Percentiles rank a stretch among this genome's conserved stretches.
These are phyloP conservation scores for Leontocebus nigricollis DNA, from an alignment of 2,797 vertebrate genomes.

Conservation along the genomic window DNA sequence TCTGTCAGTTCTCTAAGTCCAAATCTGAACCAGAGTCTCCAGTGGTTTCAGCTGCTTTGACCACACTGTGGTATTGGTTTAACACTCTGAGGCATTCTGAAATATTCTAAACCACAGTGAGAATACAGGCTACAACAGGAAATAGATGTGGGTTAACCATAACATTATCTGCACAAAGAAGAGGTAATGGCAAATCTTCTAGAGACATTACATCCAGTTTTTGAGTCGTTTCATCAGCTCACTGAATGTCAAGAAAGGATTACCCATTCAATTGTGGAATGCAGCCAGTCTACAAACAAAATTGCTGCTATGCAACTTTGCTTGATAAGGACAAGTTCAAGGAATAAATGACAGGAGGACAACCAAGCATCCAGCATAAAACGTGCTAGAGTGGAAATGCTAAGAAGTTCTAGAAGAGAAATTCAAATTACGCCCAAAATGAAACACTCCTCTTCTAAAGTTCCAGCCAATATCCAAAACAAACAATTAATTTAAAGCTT, in stretches of 20 bases:
- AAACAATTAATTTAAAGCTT: background rate
- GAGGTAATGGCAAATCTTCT: slow-evolving; percentile 53
- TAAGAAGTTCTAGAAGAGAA: background rate
- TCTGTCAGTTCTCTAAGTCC: slow-evolving; percentile 44
- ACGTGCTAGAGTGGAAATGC: background rate
- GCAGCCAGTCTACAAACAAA: slow-evolving; percentile 58
- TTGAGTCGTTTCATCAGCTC: slow-evolving; percentile 50
- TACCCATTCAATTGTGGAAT: slow-evolving; percentile 59
- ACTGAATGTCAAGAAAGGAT: slow-evolving; percentile 61
- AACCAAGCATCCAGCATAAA: slow-evolving; percentile 18
- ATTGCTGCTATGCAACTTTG: slow-evolving; percentile 37
- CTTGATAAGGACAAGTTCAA: slow-evolving; percentile 54
- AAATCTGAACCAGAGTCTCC: slow-evolving; percentile 82
- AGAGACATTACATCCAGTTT: slow-evolving; percentile 34
- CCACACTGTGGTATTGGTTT: slow-evolving; percentile 87
- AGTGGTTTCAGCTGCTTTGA: slow-evolving; percentile 83
- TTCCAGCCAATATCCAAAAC: slow-evolving; percentile 12
- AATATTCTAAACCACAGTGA: slow-evolving; percentile 87
- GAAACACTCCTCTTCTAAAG: slow-evolving; percentile 20
- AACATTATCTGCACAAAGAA: slow-evolving; percentile 66
- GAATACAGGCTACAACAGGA: slow-evolving; percentile 87
- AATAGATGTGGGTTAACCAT: slow-evolving; percentile 87
- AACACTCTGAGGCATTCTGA: slow-evolving; percentile 88
- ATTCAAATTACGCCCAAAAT: background rate
- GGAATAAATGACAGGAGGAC: slow-evolving; percentile 27